Percentiles rank a stretch among this genome's conserved stretches.
Evolutionary conservation across 35 echinoderm and acorn worm genomes (phyloP).

Genomic region (Chiridota heheva): DNA sequence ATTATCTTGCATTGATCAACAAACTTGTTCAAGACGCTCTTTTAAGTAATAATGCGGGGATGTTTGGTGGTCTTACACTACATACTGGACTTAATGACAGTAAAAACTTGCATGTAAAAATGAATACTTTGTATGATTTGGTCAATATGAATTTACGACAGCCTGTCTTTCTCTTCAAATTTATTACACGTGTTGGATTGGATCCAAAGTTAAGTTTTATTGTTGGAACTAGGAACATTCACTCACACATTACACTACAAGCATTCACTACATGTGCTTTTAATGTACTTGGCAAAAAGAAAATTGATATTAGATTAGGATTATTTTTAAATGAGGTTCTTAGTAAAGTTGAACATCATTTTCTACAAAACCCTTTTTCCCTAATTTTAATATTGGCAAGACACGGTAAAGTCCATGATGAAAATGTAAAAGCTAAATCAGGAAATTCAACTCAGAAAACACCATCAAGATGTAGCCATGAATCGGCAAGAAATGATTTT

Average conservation of each 20-base stretch:
- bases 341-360: neutral
- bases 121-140: neutral
- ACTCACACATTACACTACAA: neutral
- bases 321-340: neutral
- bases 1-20: constrained; percentile 12
- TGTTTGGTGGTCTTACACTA: neutral
- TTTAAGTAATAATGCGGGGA: neutral
- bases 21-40: neutral
- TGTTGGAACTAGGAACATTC: neutral
- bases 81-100: constrained; percentile 7
- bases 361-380: neutral
- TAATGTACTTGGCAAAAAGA: neutral
- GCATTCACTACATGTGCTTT: neutral
- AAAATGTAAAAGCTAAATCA: neutral
- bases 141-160: neutral
- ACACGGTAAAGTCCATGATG: neutral
- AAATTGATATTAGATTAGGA: neutral
- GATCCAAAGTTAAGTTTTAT: neutral
- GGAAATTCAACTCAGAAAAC: neutral
- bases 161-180: neutral
- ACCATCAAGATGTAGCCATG: neutral
- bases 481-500: neutral
- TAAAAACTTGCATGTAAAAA: neutral
- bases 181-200: too few species aligned
- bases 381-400: neutral